Evolutionary conservation across 1,140 invertebrate genomes (phyloP), one percentile per base, ranked within the genome.

Genomic region (Drosophila pruinosa): DNA sequence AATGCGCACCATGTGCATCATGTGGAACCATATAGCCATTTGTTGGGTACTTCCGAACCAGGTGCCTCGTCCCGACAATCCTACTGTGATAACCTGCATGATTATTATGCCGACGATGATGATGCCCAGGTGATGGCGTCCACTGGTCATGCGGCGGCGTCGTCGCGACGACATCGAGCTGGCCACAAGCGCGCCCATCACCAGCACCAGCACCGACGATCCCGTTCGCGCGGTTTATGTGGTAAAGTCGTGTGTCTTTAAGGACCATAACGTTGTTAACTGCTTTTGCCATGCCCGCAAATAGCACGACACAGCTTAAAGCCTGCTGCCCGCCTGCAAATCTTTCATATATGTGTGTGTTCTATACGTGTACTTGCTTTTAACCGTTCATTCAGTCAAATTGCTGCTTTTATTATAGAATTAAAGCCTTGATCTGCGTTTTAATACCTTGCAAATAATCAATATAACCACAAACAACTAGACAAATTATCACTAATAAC

Each of bases 11-110:
- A 83, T 50, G 75, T 88, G 22, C 86, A 80, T 69, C 83, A 88
- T 61, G 75, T 78, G 73, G 75, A 64, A 62, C 61, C 81, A 31
- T 86, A 67, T 54, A 71, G 63, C 53, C 78, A 83, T 75, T 67
- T 89, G 48, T 65, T 72, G 50, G 58, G 61, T 53, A 75, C 47
- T 3, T 26, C 74, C n/a, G 61, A 56, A 31, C 68, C 75, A 48
- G 67, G 61, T 67, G 58, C 76, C 50, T 72, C 89, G 21, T 90
- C 88, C 58, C 80, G 74, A 72, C 81, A 89, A 72, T 86, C 78
- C 73, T 85, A 73, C 71, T 90, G 86, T 82, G 89, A 90, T 88
- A 89, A 89, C 28, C 54, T 90, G 41, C 76, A 72, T 63, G 56
- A 50, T 28, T 63, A 50, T 73, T 78, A 74, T 68, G 86, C 75